Evolutionary conservation across 2,888 invertebrate genomes (phyloP), one percentile per base, ranked within the genome.

Genomic region (Agrochola macilenta): DNA sequence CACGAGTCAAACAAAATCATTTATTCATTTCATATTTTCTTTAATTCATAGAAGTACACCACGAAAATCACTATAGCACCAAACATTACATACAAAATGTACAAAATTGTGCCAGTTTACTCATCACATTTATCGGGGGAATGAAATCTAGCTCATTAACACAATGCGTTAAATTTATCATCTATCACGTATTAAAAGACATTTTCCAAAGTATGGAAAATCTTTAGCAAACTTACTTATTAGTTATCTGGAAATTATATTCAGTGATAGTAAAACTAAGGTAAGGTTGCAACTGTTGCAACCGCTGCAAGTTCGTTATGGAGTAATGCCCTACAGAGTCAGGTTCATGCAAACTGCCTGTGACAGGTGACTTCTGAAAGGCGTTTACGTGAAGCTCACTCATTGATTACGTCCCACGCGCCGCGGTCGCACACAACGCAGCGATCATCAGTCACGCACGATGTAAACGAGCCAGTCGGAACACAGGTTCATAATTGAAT

Each of bases 41-140:
- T 93, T 94, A 92, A 93, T 94, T 90, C 90, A 92, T 93, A 92
- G 91, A 93, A 93, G 92, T 95, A 95, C 94, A 95, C 95, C 94
- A 95, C 95, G 89, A 93, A 93, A 94, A 94, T 93, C 93, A 94
- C 93, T 94, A 93, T 96, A 96, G 96, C 96, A 96, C 96, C 96
- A 95, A 95, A 95, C 93, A 95, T 96, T 95, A 96, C 94, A 94
- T 95, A 96, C 93, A 95, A 96, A 95, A 95, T 95, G 95, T 96
- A 96, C 95, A 96, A 96, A 96, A 95, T 96, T 96, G 96, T 96
- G 96, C 95, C 92, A 91, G 89, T 91, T 92, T 88, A 90, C 86
- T 90, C 83, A 83, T 86, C 88, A 86, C 86, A 85, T 86, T 83
- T 74, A 82, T 87, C 74, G 43, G 78, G 82, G 87, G 82, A 85